Evolutionary conservation across 2,888 invertebrate species (phyloP).

Genomic region (Gymnocheta viridis): DNA sequence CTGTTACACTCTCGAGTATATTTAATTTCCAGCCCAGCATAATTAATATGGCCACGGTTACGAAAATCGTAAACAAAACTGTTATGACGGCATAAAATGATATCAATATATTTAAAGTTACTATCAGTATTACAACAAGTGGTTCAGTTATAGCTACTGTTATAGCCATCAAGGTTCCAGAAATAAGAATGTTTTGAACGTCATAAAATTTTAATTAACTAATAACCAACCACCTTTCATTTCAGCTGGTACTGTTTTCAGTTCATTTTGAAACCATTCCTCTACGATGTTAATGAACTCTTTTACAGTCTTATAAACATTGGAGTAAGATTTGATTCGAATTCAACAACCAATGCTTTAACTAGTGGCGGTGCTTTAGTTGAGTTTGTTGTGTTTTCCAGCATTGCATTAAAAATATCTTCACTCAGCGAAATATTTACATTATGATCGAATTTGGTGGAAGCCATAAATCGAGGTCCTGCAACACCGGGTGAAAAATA

Average conservation of each 20-base stretch:
- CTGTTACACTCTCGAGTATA: conserved; percentile 95
- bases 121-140: conserved; percentile 89
- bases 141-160: conserved; percentile 91
- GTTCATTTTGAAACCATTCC: conserved; percentile 88
- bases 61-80: conserved; percentile 92
- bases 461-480: conserved; percentile 90
- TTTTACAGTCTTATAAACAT: conserved; percentile 90
- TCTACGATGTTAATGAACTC: conserved; percentile 89
- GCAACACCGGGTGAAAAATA: conserved; percentile 89
- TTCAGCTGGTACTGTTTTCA: conserved; percentile 87
- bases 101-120: conserved; percentile 91
- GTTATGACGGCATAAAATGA: conserved; percentile 92
- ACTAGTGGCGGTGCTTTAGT: conserved; percentile 82
- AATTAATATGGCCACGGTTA: conserved; percentile 90
- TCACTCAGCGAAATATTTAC: conserved; percentile 56
- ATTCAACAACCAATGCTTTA: conserved; percentile 92
- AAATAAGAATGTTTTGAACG: conserved; percentile 91
- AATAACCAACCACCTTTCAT: conserved; percentile 93
- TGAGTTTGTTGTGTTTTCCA: conserved; percentile 48
- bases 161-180: conserved; percentile 92
- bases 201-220: conserved; percentile 95
- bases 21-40: conserved; percentile 95
- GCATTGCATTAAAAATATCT: conserved; percentile 63
- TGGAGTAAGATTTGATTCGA: conserved; percentile 93
- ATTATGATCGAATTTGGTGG: conserved; percentile 55